Conservation (phyloP, 1,140 invertebrate species). For the Solen grandis region DNA sequence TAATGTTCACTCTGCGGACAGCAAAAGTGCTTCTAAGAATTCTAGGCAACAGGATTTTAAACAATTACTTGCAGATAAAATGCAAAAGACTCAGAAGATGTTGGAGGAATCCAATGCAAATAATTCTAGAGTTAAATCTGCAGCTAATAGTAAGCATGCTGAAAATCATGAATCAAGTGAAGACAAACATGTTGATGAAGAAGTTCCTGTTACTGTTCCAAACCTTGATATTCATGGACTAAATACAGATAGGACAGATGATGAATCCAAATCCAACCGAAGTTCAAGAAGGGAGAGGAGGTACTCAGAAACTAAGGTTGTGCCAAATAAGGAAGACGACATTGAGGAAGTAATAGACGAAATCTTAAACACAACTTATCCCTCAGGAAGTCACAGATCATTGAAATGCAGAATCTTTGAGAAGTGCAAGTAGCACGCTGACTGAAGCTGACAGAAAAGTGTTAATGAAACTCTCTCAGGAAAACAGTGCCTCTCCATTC, state of each 20-base stretch:
- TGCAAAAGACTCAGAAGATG: slow-evolving; percentile 49
- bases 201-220: neutral
- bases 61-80: slow-evolving; percentile 39
- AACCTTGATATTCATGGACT: neutral
- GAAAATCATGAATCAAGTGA: too few species aligned
- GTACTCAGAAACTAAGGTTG: slow-evolving; percentile 72
- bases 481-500: slow-evolving; percentile 67
- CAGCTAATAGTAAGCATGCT: too few species aligned
- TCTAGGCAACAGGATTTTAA: slow-evolving; percentile 13
- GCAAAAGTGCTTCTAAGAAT: neutral
- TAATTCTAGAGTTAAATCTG: too few species aligned
- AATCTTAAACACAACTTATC: slow-evolving; percentile 73
- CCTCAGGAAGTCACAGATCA: slow-evolving; percentile 56
- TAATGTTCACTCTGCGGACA: neutral
- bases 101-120: slow-evolving; percentile 24
- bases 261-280: slow-evolving; percentile 37
- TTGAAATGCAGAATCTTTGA: slow-evolving; percentile 57
- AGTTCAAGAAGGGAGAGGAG: slow-evolving; percentile 65
- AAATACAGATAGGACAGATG: slow-evolving; percentile 25
- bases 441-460: slow-evolving; percentile 71
- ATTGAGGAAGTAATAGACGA: slow-evolving; percentile 77
- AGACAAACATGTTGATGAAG: slow-evolving; percentile 31
- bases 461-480: slow-evolving; percentile 61
- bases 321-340: slow-evolving; percentile 62
- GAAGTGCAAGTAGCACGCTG: slow-evolving; percentile 63